Base-by-base conservation (phyloP, 2,797 vertebrate genomes). In the Loris lydekkerianus region DNA sequence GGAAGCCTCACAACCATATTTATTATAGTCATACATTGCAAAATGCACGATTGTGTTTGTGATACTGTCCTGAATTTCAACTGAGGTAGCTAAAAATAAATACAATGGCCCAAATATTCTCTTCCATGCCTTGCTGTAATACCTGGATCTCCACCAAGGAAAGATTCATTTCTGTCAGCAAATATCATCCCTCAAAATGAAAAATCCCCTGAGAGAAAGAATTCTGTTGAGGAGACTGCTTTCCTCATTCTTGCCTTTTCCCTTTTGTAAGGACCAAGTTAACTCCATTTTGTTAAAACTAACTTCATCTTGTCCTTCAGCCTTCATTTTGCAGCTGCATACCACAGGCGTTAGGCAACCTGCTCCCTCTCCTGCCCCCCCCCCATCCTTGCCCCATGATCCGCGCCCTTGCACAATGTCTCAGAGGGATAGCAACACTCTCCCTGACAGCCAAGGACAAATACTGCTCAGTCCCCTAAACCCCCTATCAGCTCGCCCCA, bases 21-120 rank as follows among this genome's bases (percentile, higher is more conserved):
- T 80, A 49, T 73, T 58, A 72, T 96, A 72, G n/a, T 77, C 7
- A 4, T 78, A 46, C 29, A 93, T 86, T 94, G n/a, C 34, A 84
- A 84, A 87, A 83, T 27, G 9, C 13, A 86, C 34, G 53, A 65
- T 20, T 81, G 9, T 58, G 34, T 73, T 77, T 94, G 37, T 75
- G 20, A 69, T 82, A 83, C 15, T 75, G 20, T n/a, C 43, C 65
- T 58, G 60, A 76, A 82, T 92, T 90, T 96, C 73, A 81, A 46
- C 49, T 6, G 25, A 93, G 20, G 34, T n/a, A 81, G 61, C 53
- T 77, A 91, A 91, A 84, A 40, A 56, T n/a, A 76, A 91, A 34
- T 67, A 78, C n/a, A 53, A 7, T 49, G 27, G 17, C 9, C 31
- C 43, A 91, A 92, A 75, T 10, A 80, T 31, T 87, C 31, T 81